Base-by-base conservation (phyloP, 2,797 vertebrate species). In the Phoeniculus purpureus region DNA sequence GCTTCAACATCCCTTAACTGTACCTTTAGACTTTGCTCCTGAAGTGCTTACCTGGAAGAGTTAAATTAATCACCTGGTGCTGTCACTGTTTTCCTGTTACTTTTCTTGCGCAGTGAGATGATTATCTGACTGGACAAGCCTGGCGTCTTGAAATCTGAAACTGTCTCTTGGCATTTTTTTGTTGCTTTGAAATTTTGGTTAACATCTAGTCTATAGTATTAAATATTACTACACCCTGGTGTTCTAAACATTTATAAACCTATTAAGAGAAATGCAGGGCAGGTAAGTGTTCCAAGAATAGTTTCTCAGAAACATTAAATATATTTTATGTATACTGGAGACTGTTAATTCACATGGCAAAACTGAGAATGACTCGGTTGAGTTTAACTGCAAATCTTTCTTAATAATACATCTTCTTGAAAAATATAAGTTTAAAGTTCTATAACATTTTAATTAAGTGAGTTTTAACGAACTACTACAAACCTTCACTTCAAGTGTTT, bases 211-310 rank as follows among this genome's bases (percentile, higher is more conserved):
- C 73, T 4, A 0, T 83, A 10, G 73, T 71, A 92, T 97, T 96
- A 92, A 91, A 86, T 91, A 90, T 79, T 88, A 51, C 52, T 84
- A 2, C 70, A 91, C 81, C 60, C 68, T 84, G 14, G 68, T 89
- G 59, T 80, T 87, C 87, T 95, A 64, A 94, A 95, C 96, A 96
- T 95, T 87, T 89, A 81, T 96, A 95, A 96, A 94, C 80, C 91
- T 25, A 3, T 91, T 91, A 94, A 82, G 22, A 68, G 65, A 89
- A 95, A 61, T 55, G 47, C 54, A 91, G 89, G 87, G 87, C 51
- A 86, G 71, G 72, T 90, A 73, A 87, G 71, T 59, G 84, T 93
- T 82, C 4, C 10, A 58, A 62, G 82, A 71, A 59, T 58, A 40
- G 34, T 50, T 91, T 92, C 76, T 90, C 62, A 70, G 85, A 87